phyloP scores from a whole-genome alignment of 2,113 vertebrate species.

The Bettongia penicillata region DNA sequence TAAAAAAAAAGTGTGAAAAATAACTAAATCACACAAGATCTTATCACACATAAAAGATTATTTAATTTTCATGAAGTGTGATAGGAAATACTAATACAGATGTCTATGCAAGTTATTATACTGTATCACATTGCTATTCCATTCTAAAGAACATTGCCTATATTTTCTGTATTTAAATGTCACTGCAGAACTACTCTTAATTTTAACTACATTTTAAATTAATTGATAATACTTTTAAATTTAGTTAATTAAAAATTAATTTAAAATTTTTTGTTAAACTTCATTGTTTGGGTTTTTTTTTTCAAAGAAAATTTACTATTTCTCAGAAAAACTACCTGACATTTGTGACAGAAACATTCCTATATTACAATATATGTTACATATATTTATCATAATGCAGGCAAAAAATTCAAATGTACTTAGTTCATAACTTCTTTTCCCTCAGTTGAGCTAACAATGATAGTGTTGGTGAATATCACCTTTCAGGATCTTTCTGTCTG shows the following conservation, averaged over 20 bases:
- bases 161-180: not conserved
- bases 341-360: constrained; percentile 13
- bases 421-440: not conserved
- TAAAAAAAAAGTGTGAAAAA: not conserved
- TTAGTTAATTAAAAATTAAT: not conserved
- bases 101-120: not conserved
- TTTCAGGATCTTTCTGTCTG: constrained; percentile 44
- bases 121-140: not conserved
- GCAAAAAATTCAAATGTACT: constrained; percentile 41
- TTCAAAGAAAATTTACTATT: not conserved
- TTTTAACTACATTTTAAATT: not conserved
- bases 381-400: not conserved
- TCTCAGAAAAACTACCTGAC: not conserved
- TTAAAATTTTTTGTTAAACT: not conserved
- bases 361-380: not conserved
- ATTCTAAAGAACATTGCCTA: not conserved
- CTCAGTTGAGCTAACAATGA: constrained; percentile 18
- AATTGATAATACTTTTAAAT: not conserved
- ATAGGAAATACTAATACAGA: not conserved
- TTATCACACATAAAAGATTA: not conserved
- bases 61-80: not conserved
- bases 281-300: constrained; percentile 16
- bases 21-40: not conserved
- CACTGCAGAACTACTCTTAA: not conserved
- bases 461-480: constrained; percentile 15